Evolutionary conservation across 2,888 invertebrate genomes (phyloP), one percentile per base, ranked within the genome.

Genomic region (Elysia crispata): DNA sequence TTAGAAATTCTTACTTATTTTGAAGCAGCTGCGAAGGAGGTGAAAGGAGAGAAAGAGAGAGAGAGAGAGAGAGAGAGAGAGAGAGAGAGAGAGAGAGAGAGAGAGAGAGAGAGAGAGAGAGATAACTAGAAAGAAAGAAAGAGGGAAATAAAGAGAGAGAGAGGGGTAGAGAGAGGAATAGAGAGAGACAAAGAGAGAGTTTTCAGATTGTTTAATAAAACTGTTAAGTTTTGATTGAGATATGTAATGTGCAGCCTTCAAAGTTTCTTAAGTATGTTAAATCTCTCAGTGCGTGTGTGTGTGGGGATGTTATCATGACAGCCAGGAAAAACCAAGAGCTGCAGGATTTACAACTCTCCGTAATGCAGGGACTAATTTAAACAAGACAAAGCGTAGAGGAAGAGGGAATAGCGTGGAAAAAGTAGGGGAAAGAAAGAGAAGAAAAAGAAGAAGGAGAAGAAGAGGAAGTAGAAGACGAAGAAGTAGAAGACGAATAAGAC

Each of bases 71-170:
- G 41, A 41, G 41, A 41, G 41, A 41, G 3, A 41, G 41, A 41
- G 11, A 11, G 11, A 41, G 41, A 41, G 11, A 60, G 20, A 31
- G 30, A 23, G 62, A 8, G 23, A 13, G 30, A 31, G 25, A 31
- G 31, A 60, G 25, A n/a, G 33, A 31, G 60, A 31, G 62, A 25
- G 62, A 1, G 31, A 30, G 13, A 31, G 62, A 6, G 31, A 60
- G 28, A 25, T 28, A n/a, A 11, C 5, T 41, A 6, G 41, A 41
- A 41, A 41, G 3, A 41, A n/a, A 41, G 64, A 78, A 49, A 57
- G 30, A 62, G 49, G 33, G 73, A 73, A n/a, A n/a, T n/a, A n/a
- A n/a, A n/a, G 25, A 41, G 30, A 78, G 73, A 72, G 49, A 41
- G 49, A 78, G 78, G n/a, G 33, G 31, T 15, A 54, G 66, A 31